These are phyloP conservation scores for Hormiphora californensis DNA, from an alignment of 37 sponge, comb jelly and placozoan genomes.

Conservation along the genomic window DNA sequence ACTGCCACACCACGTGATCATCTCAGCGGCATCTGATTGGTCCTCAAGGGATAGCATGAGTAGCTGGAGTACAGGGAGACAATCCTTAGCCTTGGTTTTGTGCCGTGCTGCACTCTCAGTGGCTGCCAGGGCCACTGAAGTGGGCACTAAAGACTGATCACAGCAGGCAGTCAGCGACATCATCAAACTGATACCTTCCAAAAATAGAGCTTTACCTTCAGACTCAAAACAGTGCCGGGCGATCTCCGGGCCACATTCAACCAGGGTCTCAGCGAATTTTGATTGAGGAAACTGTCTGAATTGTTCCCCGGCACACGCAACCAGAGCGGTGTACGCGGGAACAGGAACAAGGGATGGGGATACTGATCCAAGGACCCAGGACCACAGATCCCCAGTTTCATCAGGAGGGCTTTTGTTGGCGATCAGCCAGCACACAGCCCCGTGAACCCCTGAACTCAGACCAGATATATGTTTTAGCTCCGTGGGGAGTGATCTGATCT, in stretches of 20 bases:
- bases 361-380: conserved; percentile 22
- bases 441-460: conserved; percentile 17
- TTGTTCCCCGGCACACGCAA: not conserved
- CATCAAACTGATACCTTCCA: not conserved
- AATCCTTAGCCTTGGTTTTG: not conserved
- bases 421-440: not conserved
- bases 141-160: not conserved
- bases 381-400: not conserved
- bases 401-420: not conserved
- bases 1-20: not conserved
- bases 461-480: not conserved
- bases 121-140: not conserved
- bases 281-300: not conserved
- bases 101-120: not conserved
- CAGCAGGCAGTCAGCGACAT: conserved; percentile 3
- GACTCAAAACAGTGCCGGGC: not conserved
- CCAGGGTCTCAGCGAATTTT: not conserved
- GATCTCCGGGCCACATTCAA: conserved; percentile 3
- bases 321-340: not conserved
- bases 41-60: not conserved
- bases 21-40: not conserved
- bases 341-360: not conserved
- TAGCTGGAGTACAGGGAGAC: not conserved
- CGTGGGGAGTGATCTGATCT: not conserved
- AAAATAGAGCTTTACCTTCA: conserved; percentile 2